A percentile compares a stretch with the other conserved stretches of the same genome.
Evolutionary conservation across 2,888 invertebrate species (phyloP).

Genomic region (Eupithecia tripunctaria): DNA sequence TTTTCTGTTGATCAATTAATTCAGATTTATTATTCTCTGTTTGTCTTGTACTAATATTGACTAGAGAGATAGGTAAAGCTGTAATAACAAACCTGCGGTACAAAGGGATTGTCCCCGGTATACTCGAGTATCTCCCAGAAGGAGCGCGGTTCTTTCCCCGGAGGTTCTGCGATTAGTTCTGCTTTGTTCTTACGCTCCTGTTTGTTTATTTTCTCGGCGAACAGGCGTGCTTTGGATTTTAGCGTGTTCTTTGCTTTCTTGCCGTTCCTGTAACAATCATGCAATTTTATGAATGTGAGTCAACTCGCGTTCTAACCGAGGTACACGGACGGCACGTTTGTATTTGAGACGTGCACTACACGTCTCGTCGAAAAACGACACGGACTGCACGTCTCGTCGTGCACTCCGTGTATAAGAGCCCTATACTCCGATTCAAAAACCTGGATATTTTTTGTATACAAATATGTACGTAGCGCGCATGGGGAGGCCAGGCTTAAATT

Average conservation of each 20-base stretch:
- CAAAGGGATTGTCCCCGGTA: conserved; percentile 77
- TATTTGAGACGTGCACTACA: too few relatives aligned
- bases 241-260: conserved; percentile 94
- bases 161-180: conserved; percentile 92
- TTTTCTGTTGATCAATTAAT: too few relatives aligned
- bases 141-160: conserved; percentile 91
- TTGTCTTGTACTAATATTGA: neutral
- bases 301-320: too few relatives aligned
- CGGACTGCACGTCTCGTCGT: too few relatives aligned
- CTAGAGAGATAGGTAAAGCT: neutral
- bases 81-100: conserved; percentile 60
- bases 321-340: too few relatives aligned
- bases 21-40: too few relatives aligned
- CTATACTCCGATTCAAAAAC: too few relatives aligned
- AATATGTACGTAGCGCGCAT: too few relatives aligned
- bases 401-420: too few relatives aligned
- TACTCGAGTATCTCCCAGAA: conserved; percentile 92
- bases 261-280: conserved; percentile 81
- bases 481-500: too few relatives aligned
- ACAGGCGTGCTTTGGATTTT: conserved; percentile 93
- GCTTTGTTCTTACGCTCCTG: conserved; percentile 98
- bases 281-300: neutral
- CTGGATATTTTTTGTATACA: too few relatives aligned
- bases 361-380: too few relatives aligned
- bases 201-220: conserved; percentile 99